Evolutionary conservation across 2,113 vertebrate species (phyloP).

Genomic region (Nyctibius bracteatus): DNA sequence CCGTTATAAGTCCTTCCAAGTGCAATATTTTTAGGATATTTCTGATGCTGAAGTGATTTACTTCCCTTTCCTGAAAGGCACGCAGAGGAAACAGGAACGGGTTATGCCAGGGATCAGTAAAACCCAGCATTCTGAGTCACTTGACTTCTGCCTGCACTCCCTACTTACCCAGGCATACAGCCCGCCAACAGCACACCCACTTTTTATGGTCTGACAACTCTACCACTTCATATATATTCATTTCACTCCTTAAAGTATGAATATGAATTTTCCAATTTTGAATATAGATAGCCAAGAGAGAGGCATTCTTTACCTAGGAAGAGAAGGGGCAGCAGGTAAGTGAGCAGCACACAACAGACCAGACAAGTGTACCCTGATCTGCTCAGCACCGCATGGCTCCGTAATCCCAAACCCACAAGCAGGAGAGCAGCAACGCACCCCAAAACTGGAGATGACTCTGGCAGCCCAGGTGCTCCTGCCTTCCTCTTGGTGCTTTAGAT

Average conservation of each 20-base stretch:
- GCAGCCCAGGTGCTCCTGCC: not conserved
- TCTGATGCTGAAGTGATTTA: conserved; percentile 21
- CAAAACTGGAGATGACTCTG: not conserved
- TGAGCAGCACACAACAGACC: not conserved
- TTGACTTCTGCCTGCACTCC: not conserved
- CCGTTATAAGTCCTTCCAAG: not conserved
- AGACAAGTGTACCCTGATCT: not conserved
- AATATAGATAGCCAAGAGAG: not conserved
- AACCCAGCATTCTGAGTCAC: not conserved
- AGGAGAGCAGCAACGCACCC: not conserved
- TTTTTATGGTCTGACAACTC: conserved; percentile 32
- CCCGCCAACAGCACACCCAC: not conserved
- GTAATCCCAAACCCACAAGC: not conserved
- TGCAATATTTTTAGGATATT: not conserved
- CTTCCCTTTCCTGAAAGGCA: not conserved
- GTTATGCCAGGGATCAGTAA: not conserved
- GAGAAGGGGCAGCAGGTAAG: not conserved
- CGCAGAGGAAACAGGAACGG: not conserved
- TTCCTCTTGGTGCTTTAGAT: not conserved
- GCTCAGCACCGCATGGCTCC: fast-evolving
- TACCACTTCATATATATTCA: conserved; percentile 5
- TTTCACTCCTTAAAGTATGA: not conserved
- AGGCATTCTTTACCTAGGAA: not conserved
- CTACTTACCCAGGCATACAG: not conserved
- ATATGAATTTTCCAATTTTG: not conserved